A percentile compares a stretch with the other conserved stretches of the same genome.
These are phyloP conservation scores for Amphiduros pacificus DNA, from an alignment of 2,888 invertebrate species.

Conservation along the genomic window DNA sequence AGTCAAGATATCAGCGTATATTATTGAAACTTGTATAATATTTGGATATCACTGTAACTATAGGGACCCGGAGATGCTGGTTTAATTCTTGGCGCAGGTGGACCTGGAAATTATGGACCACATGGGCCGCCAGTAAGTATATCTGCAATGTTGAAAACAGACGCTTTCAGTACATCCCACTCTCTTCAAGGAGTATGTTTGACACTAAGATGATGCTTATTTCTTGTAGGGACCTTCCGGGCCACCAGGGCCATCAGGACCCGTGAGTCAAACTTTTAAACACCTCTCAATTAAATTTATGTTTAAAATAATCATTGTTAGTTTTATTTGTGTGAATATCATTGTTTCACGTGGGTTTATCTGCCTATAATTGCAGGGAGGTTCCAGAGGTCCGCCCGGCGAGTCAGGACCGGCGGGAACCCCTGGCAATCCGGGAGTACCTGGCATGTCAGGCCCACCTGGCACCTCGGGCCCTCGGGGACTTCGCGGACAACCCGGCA, in stretches of 20 bases:
- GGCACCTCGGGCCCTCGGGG: slow-evolving; percentile 45
- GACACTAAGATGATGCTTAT: not conserved
- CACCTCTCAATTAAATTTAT: too few species aligned
- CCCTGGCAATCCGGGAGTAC: slow-evolving; percentile 67
- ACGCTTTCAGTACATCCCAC: not conserved
- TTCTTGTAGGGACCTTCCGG: slow-evolving; percentile 27
- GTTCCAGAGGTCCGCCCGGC: slow-evolving; percentile 44
- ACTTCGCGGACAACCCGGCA: slow-evolving; percentile 36
- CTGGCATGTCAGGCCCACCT: slow-evolving; percentile 65
- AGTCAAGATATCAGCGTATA: too few species aligned
- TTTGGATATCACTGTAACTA: too few species aligned
- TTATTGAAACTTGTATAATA: too few species aligned
- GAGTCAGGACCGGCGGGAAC: slow-evolving; percentile 54
- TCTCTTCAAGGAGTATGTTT: not conserved
- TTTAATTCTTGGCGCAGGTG: not conserved
- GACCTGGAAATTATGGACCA: slow-evolving; percentile 15
- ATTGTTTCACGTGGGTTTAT: not conserved
- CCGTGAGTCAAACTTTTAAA: slow-evolving; percentile 7
- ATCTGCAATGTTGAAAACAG: not conserved
- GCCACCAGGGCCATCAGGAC: slow-evolving; percentile 54
- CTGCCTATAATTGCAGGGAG: slow-evolving; percentile 50
- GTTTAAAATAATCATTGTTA: too few species aligned
- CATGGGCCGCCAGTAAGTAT: slow-evolving; percentile 16
- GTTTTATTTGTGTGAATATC: too few species aligned
- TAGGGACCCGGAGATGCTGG: slow-evolving; percentile 10